phyloP scores from a whole-genome alignment of 2,113 vertebrate species.

The Cololabis saira region DNA sequence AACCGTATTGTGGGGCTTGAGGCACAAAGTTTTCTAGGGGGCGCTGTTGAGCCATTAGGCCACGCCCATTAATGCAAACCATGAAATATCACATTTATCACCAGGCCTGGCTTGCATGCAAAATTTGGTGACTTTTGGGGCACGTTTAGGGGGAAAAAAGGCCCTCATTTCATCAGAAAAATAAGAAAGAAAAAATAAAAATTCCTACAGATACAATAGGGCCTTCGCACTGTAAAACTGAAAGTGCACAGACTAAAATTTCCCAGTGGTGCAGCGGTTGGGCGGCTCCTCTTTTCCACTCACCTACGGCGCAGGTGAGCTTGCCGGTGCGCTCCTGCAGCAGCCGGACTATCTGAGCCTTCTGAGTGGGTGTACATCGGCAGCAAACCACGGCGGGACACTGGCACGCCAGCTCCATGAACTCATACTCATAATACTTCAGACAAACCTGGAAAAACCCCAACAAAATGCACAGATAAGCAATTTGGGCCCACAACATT shows the following conservation, averaged over 20 bases:
- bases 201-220: too few species aligned
- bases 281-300: constrained; percentile 35
- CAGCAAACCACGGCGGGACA: constrained; percentile 96
- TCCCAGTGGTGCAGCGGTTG: too few species aligned
- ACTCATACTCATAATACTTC: constrained; percentile 96
- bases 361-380: constrained; percentile 94
- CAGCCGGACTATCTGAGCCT: constrained; percentile 94
- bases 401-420: constrained; percentile 98
- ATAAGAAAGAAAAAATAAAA: too few species aligned
- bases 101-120: too few species aligned
- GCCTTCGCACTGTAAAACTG: background rate
- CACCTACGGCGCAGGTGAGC: constrained; percentile 95
- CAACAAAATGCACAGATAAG: background rate
- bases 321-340: constrained; percentile 94
- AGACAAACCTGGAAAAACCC: constrained; percentile 87
- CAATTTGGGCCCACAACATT: background rate
- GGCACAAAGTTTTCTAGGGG: too few species aligned
- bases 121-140: too few species aligned
- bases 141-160: too few species aligned
- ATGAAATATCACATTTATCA: too few species aligned
- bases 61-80: too few species aligned
- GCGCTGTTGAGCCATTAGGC: too few species aligned
- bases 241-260: background rate
- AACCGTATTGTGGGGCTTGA: too few species aligned
- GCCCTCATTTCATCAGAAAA: too few species aligned